Conservation (phyloP, 1,140 invertebrate species). For the Lucilia sericata region DNA sequence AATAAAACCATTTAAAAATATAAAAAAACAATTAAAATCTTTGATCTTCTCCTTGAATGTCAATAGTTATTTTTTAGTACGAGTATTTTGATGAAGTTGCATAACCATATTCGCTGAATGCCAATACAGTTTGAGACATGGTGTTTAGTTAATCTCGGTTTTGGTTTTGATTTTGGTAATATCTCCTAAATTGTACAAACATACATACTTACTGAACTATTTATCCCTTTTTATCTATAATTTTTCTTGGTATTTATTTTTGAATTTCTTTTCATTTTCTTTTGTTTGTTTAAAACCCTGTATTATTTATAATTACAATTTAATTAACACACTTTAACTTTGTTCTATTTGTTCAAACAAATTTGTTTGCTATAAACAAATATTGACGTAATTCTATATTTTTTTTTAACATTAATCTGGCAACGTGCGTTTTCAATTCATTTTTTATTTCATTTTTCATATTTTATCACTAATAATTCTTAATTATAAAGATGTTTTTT, state of each 20-base stretch:
- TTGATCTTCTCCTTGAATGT: not conserved
- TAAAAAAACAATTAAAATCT: not conserved
- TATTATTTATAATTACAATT: slow-evolving; percentile 22
- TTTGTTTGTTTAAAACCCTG: slow-evolving; percentile 1
- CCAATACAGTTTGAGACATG: too few species aligned
- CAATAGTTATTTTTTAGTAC: not conserved
- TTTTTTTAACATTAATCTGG: not conserved
- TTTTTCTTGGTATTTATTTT: not conserved
- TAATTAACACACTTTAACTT: slow-evolving; percentile 17
- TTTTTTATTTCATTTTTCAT: not conserved
- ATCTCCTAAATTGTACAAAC: not conserved
- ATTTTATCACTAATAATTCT: not conserved
- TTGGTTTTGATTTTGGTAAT: not conserved
- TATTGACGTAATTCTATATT: not conserved
- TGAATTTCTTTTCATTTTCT: not conserved
- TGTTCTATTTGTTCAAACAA: not conserved
- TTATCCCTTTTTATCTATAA: not conserved
- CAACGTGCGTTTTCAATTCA: not conserved
- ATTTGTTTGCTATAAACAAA: slow-evolving; percentile 1
- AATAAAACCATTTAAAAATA: too few species aligned
- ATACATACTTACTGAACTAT: not conserved
- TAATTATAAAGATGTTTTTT: not conserved
- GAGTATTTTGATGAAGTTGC: too few species aligned
- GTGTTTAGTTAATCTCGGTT: not conserved
- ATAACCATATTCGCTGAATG: too few species aligned